These are phyloP conservation scores for Gastrophryne carolinensis DNA, from an alignment of 2,797 vertebrate genomes.

Conservation along the genomic window DNA sequence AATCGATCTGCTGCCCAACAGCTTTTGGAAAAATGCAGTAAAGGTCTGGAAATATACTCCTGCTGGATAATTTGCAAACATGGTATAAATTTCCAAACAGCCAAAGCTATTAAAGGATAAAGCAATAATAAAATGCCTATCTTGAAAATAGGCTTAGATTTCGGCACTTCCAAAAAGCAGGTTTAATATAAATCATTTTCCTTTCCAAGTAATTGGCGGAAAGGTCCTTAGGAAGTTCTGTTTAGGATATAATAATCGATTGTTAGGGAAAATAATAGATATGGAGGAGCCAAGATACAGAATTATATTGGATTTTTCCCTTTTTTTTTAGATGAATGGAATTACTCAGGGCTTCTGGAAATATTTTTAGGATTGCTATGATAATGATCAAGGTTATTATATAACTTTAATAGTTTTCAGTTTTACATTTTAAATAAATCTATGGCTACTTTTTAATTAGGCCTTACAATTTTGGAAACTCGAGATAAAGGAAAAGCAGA, in stretches of 20 bases:
- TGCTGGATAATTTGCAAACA: slow-evolving; percentile 25
- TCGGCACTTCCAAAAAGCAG: neutral
- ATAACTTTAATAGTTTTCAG: too few species aligned
- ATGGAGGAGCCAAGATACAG: too few species aligned
- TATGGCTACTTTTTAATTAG: too few species aligned
- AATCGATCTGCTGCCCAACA: slow-evolving; percentile 6
- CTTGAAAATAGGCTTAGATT: slow-evolving; percentile 2
- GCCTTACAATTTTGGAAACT: too few species aligned
- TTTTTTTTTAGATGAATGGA: too few species aligned
- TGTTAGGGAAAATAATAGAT: too few species aligned
- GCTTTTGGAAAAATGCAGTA: slow-evolving; percentile 23
- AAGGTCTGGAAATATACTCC: slow-evolving; percentile 23
- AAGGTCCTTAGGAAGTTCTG: neutral
- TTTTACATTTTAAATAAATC: too few species aligned
- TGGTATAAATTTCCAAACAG: slow-evolving; percentile 2
- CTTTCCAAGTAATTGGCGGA: neutral
- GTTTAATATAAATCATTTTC: neutral
- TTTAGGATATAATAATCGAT: too few species aligned
- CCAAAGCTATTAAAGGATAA: slow-evolving; percentile 14
- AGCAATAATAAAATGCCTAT: slow-evolving; percentile 22
- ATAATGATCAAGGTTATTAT: too few species aligned
- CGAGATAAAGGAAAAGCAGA: too few species aligned
- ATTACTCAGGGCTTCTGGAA: too few species aligned
- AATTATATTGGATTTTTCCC: too few species aligned
- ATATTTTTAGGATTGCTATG: neutral